A percentile compares a stretch with the other conserved stretches of the same genome.
phyloP scores from a whole-genome alignment of 1,140 invertebrate genomes.

The Drosophila ananassae region DNA sequence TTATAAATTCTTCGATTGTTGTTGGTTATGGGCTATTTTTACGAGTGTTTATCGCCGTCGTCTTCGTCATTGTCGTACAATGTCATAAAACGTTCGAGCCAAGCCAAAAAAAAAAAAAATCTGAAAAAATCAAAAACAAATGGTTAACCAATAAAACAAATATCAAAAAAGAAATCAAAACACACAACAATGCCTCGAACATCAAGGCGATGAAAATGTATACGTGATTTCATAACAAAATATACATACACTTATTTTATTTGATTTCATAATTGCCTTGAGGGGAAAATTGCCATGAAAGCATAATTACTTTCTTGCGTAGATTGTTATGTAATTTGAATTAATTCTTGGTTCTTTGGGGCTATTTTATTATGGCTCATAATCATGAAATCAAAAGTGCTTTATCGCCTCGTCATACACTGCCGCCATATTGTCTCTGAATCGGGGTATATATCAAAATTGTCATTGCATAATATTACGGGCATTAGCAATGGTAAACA shows the following conservation, averaged over 20 bases:
- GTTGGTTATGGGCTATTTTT: slow-evolving; percentile 34
- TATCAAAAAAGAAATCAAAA: slow-evolving; percentile 66
- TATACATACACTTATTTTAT: slow-evolving; percentile 7
- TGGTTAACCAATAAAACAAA: slow-evolving; percentile 72
- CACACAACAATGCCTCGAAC: slow-evolving; percentile 6
- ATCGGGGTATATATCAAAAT: slow-evolving; percentile 60
- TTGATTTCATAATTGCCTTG: slow-evolving; percentile 35
- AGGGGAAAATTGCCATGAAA: slow-evolving; percentile 11
- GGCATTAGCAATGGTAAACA: slow-evolving; percentile 3
- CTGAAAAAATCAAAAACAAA: slow-evolving; percentile 42
- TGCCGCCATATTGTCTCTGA: slow-evolving; percentile 46
- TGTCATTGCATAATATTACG: slow-evolving; percentile 69
- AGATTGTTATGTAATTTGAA: slow-evolving; percentile 23
- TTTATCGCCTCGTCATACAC: slow-evolving; percentile 24
- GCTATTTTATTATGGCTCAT: background rate
- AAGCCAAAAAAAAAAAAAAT: slow-evolving; percentile 27
- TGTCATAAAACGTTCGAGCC: slow-evolving; percentile 51
- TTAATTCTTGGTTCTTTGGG: background rate
- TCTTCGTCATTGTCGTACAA: slow-evolving; percentile 36
- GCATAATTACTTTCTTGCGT: slow-evolving; percentile 28
- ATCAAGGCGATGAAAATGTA: slow-evolving; percentile 51
- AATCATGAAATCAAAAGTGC: slow-evolving; percentile 1
- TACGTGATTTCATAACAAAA: slow-evolving; percentile 49
- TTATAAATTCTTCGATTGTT: slow-evolving; percentile 43
- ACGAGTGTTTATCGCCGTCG: slow-evolving; percentile 53